Evolutionary conservation across 2,888 invertebrate species (phyloP), one percentile per base, ranked within the genome.

Genomic region (Metellina segmentata): DNA sequence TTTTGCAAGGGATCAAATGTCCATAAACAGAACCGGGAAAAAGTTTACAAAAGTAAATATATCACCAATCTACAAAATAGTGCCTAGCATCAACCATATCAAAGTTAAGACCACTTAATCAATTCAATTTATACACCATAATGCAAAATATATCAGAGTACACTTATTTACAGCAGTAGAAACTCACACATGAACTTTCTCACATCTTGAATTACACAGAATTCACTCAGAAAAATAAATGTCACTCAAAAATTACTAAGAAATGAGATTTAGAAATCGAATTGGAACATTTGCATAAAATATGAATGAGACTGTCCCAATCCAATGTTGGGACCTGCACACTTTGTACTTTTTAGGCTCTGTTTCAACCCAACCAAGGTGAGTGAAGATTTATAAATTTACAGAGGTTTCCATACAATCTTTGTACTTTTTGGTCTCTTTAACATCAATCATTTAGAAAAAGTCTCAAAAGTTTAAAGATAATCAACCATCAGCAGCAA

Each of bases 341-440:
- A 16, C 75, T 90, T 90, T 90, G 90, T 90, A 90, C 90, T 90
- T 82, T 85, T 71, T 78, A 77, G 90, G 90, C 90, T 90, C 90
- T 85, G 90, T 90, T 85, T 90, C 74, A 90, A 90, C 53, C 77
- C 78, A 61, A 86, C 69, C 70, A 86, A 71, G 70, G 20, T 86
- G 70, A 89, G 70, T 51, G 53, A 51, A 74, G 20, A 53, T 53
- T 34, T 16, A 13, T 34, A 48, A 51, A 49, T 61, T 69, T 72
- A 72, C 72, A 72, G 16, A 51, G 53, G 79, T 79, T 53, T 61
- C 34, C 79, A 49, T 61, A 61, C 61, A 34, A 11, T 53, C 79
- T 79, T 79, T 79, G 79, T 79, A 79, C 79, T 79, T 79, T 61
- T 79, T 19, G 53, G 61, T 79, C 61, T 79, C 53, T 79, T 79